Conservation (phyloP, 92 coral and sea anemone genomes). For the Ricordea florida region DNA sequence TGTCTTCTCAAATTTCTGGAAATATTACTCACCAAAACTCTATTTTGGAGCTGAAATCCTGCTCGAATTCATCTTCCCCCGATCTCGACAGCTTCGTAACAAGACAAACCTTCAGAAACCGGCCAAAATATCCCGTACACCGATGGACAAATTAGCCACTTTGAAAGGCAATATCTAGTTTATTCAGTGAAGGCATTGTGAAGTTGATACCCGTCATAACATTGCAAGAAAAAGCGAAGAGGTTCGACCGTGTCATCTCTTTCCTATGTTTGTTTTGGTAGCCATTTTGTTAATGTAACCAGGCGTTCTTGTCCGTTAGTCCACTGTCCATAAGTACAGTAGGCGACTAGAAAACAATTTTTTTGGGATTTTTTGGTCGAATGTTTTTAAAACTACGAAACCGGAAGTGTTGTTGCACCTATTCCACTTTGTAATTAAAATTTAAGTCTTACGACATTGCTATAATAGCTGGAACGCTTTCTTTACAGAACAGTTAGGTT, state of each 20-base stretch:
- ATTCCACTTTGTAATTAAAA: too few species aligned
- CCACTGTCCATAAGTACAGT: not conserved
- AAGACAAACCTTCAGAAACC: not conserved
- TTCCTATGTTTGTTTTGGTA: not conserved
- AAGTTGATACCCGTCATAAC: not conserved
- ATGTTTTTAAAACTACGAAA: too few species aligned
- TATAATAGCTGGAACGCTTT: too few species aligned
- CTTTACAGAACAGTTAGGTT: too few species aligned
- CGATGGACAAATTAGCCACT: not conserved
- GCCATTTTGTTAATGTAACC: not conserved
- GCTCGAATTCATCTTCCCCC: slow-evolving; percentile 1
- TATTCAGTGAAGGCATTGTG: not conserved
- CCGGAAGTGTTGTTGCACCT: too few species aligned
- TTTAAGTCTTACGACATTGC: too few species aligned
- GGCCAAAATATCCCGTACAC: not conserved
- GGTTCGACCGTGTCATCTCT: not conserved
- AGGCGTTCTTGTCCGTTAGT: not conserved
- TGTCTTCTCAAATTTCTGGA: not conserved
- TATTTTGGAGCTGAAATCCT: not conserved
- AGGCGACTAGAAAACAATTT: too few species aligned
- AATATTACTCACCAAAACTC: slow-evolving; percentile 4
- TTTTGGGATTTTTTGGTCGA: too few species aligned
- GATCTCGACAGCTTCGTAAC: not conserved
- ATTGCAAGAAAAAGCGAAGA: not conserved
- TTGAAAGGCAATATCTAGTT: not conserved